A percentile compares a stretch with the other conserved stretches of the same genome.
Evolutionary conservation across 2,888 invertebrate genomes (phyloP).

Genomic region (Parapristionchus giblindavisi): DNA sequence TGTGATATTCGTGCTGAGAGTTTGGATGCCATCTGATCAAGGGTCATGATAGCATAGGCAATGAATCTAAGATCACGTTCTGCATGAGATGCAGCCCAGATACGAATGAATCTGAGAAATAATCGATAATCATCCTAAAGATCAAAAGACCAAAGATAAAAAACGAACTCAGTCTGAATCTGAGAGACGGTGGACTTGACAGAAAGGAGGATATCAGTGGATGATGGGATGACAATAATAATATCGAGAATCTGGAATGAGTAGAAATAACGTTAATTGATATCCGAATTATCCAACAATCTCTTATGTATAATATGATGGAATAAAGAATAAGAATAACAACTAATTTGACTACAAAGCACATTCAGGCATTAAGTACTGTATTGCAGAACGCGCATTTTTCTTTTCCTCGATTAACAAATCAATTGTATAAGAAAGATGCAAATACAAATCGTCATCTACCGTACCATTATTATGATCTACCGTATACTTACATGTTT

Average conservation of each 20-base stretch:
- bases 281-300: too few species aligned
- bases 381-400: too few species aligned
- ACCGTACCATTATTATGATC: too few species aligned
- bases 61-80: conserved; percentile 34
- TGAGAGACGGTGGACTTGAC: conserved; percentile 31
- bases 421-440: too few species aligned
- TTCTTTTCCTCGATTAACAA: too few species aligned
- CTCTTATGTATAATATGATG: too few species aligned
- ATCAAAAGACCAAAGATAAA: not conserved
- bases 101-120: conserved; percentile 25
- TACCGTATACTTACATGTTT: conserved; percentile 9
- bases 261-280: too few species aligned
- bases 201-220: conserved; percentile 25
- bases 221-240: conserved; percentile 14
- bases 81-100: conserved; percentile 14
- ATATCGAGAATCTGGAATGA: conserved; percentile 20
- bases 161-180: conserved; percentile 26
- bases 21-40: conserved; percentile 5
- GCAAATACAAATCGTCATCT: too few species aligned
- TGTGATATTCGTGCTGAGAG: not conserved
- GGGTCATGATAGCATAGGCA: conserved; percentile 16
- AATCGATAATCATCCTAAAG: too few species aligned
- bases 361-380: too few species aligned
- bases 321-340: too few species aligned
- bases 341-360: too few species aligned